phyloP scores from a whole-genome alignment of 2,113 vertebrate species.

The Panurus biarmicus region DNA sequence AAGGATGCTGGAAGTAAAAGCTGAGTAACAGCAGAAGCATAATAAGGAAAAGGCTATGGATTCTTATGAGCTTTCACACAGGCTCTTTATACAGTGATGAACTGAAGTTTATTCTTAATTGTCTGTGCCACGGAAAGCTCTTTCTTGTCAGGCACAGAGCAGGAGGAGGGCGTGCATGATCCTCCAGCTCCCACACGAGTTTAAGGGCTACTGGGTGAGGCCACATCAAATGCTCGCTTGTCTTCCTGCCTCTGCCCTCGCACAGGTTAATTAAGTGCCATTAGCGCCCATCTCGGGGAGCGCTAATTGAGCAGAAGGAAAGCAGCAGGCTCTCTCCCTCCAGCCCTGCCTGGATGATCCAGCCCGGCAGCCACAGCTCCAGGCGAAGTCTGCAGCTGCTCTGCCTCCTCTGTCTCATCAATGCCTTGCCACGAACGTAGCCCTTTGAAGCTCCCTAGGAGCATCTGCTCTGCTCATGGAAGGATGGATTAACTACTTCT shows the following conservation, averaged over 20 bases:
- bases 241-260: neutral
- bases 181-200: neutral
- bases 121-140: neutral
- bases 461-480: neutral
- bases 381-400: neutral
- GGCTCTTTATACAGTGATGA: neutral
- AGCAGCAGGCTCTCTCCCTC: neutral
- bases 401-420: rapidly evolving
- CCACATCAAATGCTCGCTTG: neutral
- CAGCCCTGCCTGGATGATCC: neutral
- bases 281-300: neutral
- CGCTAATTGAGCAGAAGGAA: neutral
- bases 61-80: neutral
- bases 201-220: neutral
- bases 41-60: neutral
- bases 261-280: neutral
- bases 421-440: neutral
- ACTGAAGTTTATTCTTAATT: neutral
- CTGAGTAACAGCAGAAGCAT: neutral
- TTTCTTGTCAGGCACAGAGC: neutral
- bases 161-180: rapidly evolving
- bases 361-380: neutral
- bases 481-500: neutral
- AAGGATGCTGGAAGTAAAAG: neutral
- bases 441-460: neutral